Conservation (phyloP, 37 sponge, comb jelly and placozoan genomes). For the Oopsacas minuta region DNA sequence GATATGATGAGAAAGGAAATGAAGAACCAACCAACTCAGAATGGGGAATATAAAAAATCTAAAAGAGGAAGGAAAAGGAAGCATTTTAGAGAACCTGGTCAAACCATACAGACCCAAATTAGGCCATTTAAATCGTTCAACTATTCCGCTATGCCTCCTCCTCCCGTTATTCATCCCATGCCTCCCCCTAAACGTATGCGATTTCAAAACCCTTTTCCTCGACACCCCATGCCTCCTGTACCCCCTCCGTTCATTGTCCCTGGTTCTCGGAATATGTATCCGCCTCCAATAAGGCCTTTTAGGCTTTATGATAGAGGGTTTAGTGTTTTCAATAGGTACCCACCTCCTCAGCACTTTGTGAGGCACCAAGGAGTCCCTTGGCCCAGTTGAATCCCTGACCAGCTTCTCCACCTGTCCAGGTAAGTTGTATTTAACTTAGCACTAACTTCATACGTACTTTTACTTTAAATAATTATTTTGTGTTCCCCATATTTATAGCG, state of each 20-base stretch:
- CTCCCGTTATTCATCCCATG: neutral
- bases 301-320: neutral
- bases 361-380: slow-evolving; percentile 15
- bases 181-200: neutral
- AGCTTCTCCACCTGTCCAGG: slow-evolving; percentile 1
- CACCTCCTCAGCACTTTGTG: slow-evolving; percentile 9
- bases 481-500: too few species aligned
- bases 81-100: neutral
- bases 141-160: neutral
- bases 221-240: neutral
- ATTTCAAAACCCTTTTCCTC: neutral
- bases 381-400: neutral
- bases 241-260: neutral
- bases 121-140: neutral
- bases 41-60: neutral
- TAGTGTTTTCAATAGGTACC: neutral
- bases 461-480: neutral
- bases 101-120: neutral
- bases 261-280: neutral
- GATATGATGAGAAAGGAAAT: neutral
- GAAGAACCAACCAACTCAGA: neutral
- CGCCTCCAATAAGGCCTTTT: neutral
- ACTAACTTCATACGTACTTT: neutral
- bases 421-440: slow-evolving; percentile 2
- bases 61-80: neutral